Conservation (phyloP, 2,113 vertebrate species). For the Urocynchramus pylzowi region DNA sequence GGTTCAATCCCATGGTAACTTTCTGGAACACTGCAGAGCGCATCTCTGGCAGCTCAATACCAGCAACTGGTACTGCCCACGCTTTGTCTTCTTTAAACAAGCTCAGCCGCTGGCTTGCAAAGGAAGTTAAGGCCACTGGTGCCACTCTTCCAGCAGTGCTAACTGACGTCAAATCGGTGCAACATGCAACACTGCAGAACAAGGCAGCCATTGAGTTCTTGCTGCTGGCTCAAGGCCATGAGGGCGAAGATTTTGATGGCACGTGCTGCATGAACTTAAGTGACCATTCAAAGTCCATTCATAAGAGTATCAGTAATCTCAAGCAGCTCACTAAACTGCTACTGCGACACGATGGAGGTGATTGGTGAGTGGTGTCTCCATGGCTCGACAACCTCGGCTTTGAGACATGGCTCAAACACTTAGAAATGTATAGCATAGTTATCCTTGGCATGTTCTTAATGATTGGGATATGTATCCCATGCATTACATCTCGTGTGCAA, state of each 20-base stretch:
- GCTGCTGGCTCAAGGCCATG: neutral
- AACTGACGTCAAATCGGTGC: accelerated
- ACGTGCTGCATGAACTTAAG: neutral
- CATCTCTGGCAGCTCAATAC: neutral
- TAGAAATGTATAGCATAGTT: neutral
- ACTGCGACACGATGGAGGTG: neutral
- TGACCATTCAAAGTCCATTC: neutral
- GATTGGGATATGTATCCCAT: neutral
- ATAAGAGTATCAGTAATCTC: neutral
- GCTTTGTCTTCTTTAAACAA: neutral
- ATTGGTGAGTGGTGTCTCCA: neutral
- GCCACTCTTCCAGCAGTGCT: neutral
- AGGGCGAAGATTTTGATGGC: neutral
- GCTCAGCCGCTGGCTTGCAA: neutral
- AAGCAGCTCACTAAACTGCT: neutral
- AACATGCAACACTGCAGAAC: neutral
- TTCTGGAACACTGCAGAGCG: neutral
- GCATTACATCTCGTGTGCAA: neutral
- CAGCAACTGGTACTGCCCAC: neutral
- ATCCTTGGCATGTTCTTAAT: neutral
- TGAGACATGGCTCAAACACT: neutral
- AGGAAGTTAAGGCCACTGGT: neutral
- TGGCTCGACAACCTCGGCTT: accelerated
- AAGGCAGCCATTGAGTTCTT: neutral
- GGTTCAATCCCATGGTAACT: accelerated